Base-by-base conservation (phyloP, 2,888 invertebrate genomes). In the Synanthedon myopaeformis region DNA sequence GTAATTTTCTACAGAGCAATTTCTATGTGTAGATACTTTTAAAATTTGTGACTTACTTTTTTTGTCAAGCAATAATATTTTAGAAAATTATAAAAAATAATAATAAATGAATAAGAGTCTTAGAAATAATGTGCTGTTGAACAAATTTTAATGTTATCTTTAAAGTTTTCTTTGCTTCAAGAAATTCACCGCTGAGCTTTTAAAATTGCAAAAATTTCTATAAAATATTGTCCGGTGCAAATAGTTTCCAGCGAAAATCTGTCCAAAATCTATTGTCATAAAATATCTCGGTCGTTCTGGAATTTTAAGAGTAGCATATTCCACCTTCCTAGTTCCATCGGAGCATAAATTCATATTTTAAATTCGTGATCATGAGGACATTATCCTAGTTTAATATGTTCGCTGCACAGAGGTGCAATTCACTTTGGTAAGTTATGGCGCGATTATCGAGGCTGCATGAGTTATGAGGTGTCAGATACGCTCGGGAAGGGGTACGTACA, bases 361-460 rank as follows among this genome's bases (percentile, higher is more conserved):
- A 67, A 78, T 76, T 55, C 45, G 68, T 73, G 75, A 78, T 79
- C 76, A 70, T 67, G 59, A 56, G 57, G 66, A 67, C 72, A 72
- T 75, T 75, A 75, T 70, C 66, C 66, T 61, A 67, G 67, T 76
- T 76, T 70, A 70, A 76, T 77, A 77, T 51, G 28, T 76, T 74
- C 71, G 72, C 66, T 65, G 65, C 66, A 65, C 62, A 65, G 58
- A 67, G 69, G 68, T 70, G 72, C 68, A 69, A 65, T 68, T 64
- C 61, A 63, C 58, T 63, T 61, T 10, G 61, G 62, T 77, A 71
- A 79, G 74, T 77, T 77, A 80, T 77, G 72, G 66, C 59, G 61
- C 72, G 78, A 79, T 82, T 80, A 81, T 76, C 74, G 72, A 64
- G 51, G 59, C 58, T 60, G 61, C 63, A 63, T 75, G 72, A 75